phyloP scores from a whole-genome alignment of 1,140 invertebrate species.

The Ruditapes philippinarum region DNA sequence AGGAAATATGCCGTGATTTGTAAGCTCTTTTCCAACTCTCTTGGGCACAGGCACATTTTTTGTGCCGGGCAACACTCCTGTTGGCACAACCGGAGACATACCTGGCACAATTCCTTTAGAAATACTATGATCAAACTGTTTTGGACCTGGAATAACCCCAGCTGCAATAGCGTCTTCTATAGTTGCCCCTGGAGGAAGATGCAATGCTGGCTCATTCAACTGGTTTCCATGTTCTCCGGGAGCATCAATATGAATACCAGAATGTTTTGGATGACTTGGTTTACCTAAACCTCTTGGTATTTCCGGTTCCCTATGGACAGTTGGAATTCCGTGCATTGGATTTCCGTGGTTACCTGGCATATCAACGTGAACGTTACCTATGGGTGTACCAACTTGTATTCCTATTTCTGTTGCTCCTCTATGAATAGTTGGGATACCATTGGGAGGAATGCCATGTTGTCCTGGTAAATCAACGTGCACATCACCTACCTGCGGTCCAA shows the following conservation, averaged over 20 bases:
- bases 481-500: not conserved
- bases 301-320: not conserved
- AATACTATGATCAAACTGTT: not conserved
- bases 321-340: not conserved
- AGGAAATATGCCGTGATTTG: not conserved
- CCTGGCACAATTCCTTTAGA: not conserved
- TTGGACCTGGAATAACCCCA: not conserved
- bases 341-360: not conserved
- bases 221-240: slow-evolving; percentile 11
- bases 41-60: not conserved
- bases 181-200: slow-evolving; percentile 10
- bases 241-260: slow-evolving; percentile 1
- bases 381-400: not conserved
- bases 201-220: not conserved
- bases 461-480: slow-evolving; percentile 27
- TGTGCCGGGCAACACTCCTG: not conserved
- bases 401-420: not conserved
- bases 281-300: too few species aligned
- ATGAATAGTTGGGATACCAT: not conserved
- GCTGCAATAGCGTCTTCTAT: not conserved
- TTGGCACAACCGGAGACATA: not conserved
- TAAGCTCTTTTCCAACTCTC: not conserved
- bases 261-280: not conserved
- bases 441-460: not conserved
- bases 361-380: slow-evolving; percentile 6